Evolutionary conservation across 1,140 invertebrate genomes (phyloP).

Genomic region (Eriocheir sinensis): DNA sequence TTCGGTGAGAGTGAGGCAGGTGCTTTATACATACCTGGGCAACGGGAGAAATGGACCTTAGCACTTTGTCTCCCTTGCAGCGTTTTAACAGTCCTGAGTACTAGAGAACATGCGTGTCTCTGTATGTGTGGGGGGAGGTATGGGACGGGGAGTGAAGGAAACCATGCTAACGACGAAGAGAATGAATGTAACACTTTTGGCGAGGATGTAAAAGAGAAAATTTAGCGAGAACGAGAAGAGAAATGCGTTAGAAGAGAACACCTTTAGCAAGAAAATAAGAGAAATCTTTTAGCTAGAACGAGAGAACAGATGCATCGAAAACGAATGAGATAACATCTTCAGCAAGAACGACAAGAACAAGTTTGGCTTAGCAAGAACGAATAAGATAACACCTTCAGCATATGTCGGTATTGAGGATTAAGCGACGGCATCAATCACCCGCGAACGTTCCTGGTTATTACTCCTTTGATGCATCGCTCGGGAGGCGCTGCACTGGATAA

Average conservation of each 20-base stretch:
- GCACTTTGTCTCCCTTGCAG: background rate
- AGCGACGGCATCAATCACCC: background rate
- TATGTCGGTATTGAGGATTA: constrained; percentile 1
- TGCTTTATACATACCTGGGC: background rate
- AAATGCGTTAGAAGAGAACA: no score
- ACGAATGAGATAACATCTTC: no score
- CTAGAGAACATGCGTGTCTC: background rate
- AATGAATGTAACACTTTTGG: no score
- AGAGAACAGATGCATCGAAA: no score
- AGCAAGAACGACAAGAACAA: no score
- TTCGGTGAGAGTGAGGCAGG: background rate
- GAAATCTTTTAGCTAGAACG: no score
- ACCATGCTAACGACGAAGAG: no score
- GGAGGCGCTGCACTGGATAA: background rate
- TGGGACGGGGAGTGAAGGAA: background rate
- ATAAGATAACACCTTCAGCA: background rate
- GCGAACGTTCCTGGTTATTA: background rate
- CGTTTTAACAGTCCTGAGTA: background rate
- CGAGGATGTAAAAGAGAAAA: no score
- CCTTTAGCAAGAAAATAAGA: no score
- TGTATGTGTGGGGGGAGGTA: background rate
- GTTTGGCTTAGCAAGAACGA: no score
- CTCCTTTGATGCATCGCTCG: background rate
- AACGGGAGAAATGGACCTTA: background rate
- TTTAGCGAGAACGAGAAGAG: no score